Conservation (phyloP, 2,888 invertebrate species). For the Drosophila hamatofila region DNA sequence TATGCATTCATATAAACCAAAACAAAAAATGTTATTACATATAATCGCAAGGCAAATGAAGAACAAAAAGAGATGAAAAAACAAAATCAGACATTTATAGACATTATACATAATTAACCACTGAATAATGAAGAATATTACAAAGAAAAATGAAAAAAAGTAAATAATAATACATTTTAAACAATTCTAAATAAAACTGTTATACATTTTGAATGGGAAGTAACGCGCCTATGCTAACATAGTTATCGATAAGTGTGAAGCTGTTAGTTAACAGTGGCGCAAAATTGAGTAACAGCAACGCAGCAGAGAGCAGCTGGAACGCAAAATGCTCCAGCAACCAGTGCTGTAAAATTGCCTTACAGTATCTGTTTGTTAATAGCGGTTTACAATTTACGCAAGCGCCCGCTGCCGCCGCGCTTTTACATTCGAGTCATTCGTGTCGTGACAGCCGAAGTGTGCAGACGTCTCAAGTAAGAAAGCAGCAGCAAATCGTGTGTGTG, state of each 20-base stretch:
- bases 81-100: constrained; percentile 72
- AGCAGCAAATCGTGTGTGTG: constrained; percentile 13
- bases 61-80: constrained; percentile 23
- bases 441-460: constrained; percentile 9
- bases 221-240: neutral
- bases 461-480: neutral
- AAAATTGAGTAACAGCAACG: neutral
- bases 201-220: neutral
- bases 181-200: constrained; percentile 50
- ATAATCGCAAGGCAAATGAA: constrained; percentile 68
- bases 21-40: constrained; percentile 63
- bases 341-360: constrained; percentile 12
- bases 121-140: constrained; percentile 71
- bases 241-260: neutral
- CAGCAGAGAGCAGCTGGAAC: neutral
- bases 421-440: constrained; percentile 61
- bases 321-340: constrained; percentile 1
- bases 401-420: constrained; percentile 28
- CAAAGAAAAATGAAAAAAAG: constrained; percentile 39
- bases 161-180: constrained; percentile 74
- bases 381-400: constrained; percentile 32
- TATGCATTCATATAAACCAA: constrained; percentile 67
- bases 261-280: constrained; percentile 10
- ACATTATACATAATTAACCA: constrained; percentile 75
- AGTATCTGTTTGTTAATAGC: neutral